Percentiles rank a stretch among this genome's conserved stretches.
Conservation (phyloP, 2,113 vertebrate species). For the Varanus komodoensis region DNA sequence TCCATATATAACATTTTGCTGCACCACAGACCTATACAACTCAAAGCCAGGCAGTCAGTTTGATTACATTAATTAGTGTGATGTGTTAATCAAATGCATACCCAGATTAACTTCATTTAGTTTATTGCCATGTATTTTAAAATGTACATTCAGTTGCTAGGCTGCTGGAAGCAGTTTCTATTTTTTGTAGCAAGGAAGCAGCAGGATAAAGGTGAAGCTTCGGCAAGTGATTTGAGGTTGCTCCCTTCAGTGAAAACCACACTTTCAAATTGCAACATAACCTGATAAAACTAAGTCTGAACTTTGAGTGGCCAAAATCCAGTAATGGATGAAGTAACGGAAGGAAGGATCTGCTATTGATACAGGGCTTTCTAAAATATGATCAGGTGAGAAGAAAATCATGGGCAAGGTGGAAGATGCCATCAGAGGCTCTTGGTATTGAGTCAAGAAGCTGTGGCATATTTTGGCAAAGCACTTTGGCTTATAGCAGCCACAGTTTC, state of each 20-base stretch:
- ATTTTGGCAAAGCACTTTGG: background rate
- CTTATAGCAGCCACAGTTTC: background rate
- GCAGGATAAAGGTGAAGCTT: background rate
- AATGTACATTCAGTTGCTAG: background rate
- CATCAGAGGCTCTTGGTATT: background rate
- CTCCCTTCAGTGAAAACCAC: constrained; percentile 21
- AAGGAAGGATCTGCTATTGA: background rate
- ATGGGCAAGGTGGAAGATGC: background rate
- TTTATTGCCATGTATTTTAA: constrained; percentile 1
- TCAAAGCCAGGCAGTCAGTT: background rate
- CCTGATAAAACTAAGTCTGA: constrained; percentile 2
- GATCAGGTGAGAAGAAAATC: constrained; percentile 14
- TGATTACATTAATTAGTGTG: constrained; percentile 3
- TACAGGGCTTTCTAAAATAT: background rate
- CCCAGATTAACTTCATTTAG: background rate
- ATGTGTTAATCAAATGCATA: background rate
- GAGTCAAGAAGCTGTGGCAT: background rate
- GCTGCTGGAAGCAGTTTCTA: constrained; percentile 20
- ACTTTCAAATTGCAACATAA: background rate
- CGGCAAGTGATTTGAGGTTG: constrained; percentile 2
- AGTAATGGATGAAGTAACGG: background rate
- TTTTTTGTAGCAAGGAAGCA: constrained; percentile 1
- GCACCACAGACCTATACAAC: background rate
- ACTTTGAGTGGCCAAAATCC: background rate
- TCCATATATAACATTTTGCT: background rate